Percentiles rank a stretch among this genome's conserved stretches.
Conservation (phyloP, 1,140 invertebrate species). For the Philotrypesis tridentata region DNA sequence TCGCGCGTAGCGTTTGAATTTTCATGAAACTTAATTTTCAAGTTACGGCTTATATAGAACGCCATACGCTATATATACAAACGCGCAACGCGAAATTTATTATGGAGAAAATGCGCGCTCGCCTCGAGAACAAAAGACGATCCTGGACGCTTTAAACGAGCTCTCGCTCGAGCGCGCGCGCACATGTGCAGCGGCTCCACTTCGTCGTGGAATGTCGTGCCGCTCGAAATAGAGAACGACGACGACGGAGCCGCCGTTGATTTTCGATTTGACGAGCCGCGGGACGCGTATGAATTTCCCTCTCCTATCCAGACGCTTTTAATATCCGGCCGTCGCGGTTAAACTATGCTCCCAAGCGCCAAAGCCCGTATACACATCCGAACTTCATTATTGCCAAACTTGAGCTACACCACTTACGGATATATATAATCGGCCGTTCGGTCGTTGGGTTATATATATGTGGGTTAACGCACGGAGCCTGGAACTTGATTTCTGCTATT, state of each 20-base stretch:
- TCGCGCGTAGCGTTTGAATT: no score
- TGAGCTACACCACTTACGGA: no score
- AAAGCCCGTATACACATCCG: no score
- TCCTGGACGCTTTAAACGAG: no score
- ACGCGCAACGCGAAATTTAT: no score
- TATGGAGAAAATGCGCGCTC: no score
- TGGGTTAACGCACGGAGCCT: neutral
- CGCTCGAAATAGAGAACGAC: constrained; percentile 35
- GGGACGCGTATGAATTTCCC: neutral
- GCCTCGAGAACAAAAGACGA: no score
- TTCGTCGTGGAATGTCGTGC: constrained; percentile 13
- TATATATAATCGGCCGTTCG: neutral
- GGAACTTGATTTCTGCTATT: neutral
- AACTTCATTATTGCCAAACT: no score
- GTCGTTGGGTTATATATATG: neutral
- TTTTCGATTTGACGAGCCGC: neutral
- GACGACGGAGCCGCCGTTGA: neutral
- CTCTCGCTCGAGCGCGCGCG: no score
- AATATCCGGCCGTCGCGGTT: neutral
- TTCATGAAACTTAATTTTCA: neutral
- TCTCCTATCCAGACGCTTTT: neutral
- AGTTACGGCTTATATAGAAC: no score
- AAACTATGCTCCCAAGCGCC: no score
- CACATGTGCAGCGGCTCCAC: neutral
- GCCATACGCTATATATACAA: no score